Percentiles rank a stretch among this genome's conserved stretches.
Conservation (phyloP, 2,888 invertebrate genomes). For the Ennomos quercinarius region DNA sequence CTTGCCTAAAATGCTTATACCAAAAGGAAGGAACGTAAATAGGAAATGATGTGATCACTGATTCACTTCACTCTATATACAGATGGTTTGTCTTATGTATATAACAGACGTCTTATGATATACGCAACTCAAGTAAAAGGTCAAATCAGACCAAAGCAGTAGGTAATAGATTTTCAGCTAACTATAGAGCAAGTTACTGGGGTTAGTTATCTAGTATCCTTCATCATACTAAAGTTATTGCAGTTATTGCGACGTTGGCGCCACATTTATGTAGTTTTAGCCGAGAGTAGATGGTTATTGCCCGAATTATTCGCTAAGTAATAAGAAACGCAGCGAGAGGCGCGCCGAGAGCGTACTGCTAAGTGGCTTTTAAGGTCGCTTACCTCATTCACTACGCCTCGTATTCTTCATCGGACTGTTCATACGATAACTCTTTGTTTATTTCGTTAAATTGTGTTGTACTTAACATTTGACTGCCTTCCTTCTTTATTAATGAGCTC, state of each 20-base stretch:
- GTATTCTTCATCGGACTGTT: conserved; percentile 60
- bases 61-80: too few relatives aligned
- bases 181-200: too few relatives aligned
- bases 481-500: conserved; percentile 25
- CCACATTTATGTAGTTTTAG: conserved; percentile 17
- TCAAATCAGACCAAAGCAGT: too few relatives aligned
- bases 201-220: too few relatives aligned
- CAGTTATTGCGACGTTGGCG: conserved; percentile 3
- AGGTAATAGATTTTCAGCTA: too few relatives aligned
- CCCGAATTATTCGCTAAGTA: conserved; percentile 66
- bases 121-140: too few relatives aligned
- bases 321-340: conserved; percentile 71
- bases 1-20: too few relatives aligned
- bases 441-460: conserved; percentile 55
- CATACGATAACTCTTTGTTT: conserved; percentile 65
- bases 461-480: conserved; percentile 24
- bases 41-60: too few relatives aligned
- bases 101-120: too few relatives aligned
- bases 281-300: conserved; percentile 24
- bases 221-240: background rate
- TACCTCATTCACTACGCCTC: conserved; percentile 66
- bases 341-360: conserved; percentile 67
- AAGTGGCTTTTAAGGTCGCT: conserved; percentile 83
- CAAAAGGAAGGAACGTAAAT: too few relatives aligned
- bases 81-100: too few relatives aligned